Evolutionary conservation across 1,140 invertebrate species (phyloP).

Genomic region (Dendroctonus ponderosae): DNA sequence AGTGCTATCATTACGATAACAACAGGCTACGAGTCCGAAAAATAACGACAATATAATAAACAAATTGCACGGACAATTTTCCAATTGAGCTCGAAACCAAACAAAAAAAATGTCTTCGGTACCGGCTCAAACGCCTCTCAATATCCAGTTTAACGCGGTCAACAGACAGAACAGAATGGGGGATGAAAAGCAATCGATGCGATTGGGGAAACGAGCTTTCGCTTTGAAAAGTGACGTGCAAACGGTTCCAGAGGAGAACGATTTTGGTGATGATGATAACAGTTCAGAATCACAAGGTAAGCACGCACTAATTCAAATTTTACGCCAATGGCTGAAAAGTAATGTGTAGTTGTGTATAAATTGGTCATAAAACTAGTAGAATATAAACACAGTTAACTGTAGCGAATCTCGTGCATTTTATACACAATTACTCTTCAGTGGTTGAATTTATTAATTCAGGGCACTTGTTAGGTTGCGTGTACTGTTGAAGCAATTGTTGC

Average conservation of each 20-base stretch:
- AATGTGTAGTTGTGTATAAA: too few species aligned
- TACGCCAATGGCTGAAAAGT: too few species aligned
- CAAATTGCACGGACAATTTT: slow-evolving; percentile 31
- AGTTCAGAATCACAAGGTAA: slow-evolving; percentile 18
- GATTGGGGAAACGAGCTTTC: slow-evolving; percentile 4
- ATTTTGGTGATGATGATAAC: slow-evolving; percentile 11
- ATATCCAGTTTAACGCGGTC: slow-evolving; percentile 35
- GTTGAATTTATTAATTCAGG: too few species aligned
- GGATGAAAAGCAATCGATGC: slow-evolving; percentile 8
- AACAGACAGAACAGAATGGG: slow-evolving; percentile 9
- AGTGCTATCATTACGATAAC: not conserved
- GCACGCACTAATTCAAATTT: not conserved
- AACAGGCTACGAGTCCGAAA: slow-evolving; percentile 1
- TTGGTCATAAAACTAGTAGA: too few species aligned
- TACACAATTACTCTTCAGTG: too few species aligned
- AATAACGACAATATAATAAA: slow-evolving; percentile 27
- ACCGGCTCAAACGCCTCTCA: slow-evolving; percentile 9
- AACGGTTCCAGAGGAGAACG: slow-evolving; percentile 28
- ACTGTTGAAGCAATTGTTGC: too few species aligned
- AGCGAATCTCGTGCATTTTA: too few species aligned
- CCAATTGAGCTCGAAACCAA: slow-evolving; percentile 13
- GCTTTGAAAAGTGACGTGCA: slow-evolving; percentile 26
- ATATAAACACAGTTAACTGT: too few species aligned
- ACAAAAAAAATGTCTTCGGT: slow-evolving; percentile 28
- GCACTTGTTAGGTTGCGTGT: too few species aligned